Evolutionary conservation across 1,140 invertebrate genomes (phyloP).

Genomic region (Bombus picipes): DNA sequence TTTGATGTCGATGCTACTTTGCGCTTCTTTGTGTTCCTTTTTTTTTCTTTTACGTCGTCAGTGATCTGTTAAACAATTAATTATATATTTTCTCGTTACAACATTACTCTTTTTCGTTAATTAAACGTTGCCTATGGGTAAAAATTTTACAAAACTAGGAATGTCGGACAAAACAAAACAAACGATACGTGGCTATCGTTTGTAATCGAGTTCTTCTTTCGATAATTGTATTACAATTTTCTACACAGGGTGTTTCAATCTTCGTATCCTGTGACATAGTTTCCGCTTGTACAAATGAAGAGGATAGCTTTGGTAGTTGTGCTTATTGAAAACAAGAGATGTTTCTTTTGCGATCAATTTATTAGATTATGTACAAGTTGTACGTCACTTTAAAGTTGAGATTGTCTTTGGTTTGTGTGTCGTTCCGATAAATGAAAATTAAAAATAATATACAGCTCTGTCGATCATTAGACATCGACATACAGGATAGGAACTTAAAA

Average conservation of each 20-base stretch:
- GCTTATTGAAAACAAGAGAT: not conserved
- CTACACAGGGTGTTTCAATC: conserved; percentile 32
- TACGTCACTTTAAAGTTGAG: not conserved
- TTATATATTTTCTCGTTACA: not conserved
- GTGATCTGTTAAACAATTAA: not conserved
- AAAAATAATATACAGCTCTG: not conserved
- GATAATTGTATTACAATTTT: conserved; percentile 23
- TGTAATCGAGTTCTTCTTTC: conserved; percentile 2
- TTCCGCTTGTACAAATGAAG: not conserved
- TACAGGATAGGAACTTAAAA: not conserved
- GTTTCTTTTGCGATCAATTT: not conserved
- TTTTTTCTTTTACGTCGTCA: not conserved
- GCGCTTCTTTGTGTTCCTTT: not conserved
- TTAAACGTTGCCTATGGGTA: conserved; percentile 32
- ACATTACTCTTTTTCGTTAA: not conserved
- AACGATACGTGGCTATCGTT: conserved; percentile 5
- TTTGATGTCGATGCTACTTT: not conserved
- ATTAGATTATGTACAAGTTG: conserved; percentile 19
- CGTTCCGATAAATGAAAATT: not conserved
- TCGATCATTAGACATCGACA: not conserved
- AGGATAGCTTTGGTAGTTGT: not conserved
- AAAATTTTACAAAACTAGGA: conserved; percentile 67
- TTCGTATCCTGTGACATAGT: not conserved
- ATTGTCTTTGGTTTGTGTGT: conserved; percentile 26
- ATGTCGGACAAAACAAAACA: conserved; percentile 63